phyloP scores from a whole-genome alignment of 2,888 invertebrate genomes.

The Cheilosia impressa region DNA sequence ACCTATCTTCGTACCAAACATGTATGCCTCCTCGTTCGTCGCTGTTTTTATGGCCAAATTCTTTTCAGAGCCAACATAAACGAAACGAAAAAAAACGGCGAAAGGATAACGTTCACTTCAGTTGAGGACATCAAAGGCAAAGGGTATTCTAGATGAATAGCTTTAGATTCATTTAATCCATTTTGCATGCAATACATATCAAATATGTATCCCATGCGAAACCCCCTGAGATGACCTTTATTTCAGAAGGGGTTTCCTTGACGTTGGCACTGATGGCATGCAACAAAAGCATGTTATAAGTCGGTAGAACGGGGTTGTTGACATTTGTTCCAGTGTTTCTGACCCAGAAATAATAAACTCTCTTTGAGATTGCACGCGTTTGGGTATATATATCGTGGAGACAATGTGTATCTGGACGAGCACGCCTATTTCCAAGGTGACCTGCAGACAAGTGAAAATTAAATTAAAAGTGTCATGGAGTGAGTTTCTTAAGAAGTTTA shows the following conservation, averaged over 20 bases:
- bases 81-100: background rate
- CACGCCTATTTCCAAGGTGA: conserved; percentile 4
- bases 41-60: conserved; percentile 46
- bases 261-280: conserved; percentile 18
- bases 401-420: background rate
- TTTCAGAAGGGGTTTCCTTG: conserved; percentile 28
- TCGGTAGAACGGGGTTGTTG: conserved; percentile 47
- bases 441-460: background rate
- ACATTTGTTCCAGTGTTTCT: conserved; percentile 42
- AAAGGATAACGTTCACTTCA: conserved; percentile 39
- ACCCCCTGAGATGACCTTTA: conserved; percentile 45
- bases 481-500: too few relatives aligned
- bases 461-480: too few relatives aligned
- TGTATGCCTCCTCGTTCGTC: background rate
- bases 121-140: conserved; percentile 64
- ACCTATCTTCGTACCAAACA: background rate
- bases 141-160: conserved; percentile 52
- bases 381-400: background rate
- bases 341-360: conserved; percentile 56
- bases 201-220: background rate
- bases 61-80: conserved; percentile 38
- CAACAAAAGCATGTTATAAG: conserved; percentile 22
- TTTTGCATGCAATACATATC: conserved; percentile 21
- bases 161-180: conserved; percentile 31
- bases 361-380: conserved; percentile 39